Conservation (phyloP, 2,113 vertebrate species). For the Cettia cetti region DNA sequence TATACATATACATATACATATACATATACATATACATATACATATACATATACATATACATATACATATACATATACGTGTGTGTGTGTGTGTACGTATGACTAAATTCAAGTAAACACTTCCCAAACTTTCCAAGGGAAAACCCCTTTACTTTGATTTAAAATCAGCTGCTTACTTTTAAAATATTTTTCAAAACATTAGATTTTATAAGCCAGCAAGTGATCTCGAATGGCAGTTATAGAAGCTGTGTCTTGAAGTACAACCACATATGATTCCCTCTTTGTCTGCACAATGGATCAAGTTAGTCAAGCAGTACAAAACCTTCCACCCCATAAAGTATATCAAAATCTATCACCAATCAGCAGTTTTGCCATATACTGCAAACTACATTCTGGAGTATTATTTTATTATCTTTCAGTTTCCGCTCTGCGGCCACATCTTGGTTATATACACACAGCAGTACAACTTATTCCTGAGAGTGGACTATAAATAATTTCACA, state of each 20-base stretch:
- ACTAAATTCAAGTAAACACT: not conserved
- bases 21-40: not conserved
- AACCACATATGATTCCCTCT: not conserved
- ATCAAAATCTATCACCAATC: not conserved
- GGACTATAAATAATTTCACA: conserved; percentile 31
- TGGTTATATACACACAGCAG: not conserved
- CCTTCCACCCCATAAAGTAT: not conserved
- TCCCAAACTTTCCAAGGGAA: not conserved
- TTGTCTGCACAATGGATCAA: not conserved
- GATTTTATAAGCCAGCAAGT: not conserved
- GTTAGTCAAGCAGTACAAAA: not conserved
- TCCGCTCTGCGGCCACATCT: not conserved
- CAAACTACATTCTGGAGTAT: not conserved
- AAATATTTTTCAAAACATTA: not conserved
- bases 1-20: not conserved
- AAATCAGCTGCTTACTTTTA: not conserved
- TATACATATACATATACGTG: not conserved
- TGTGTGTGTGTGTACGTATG: not conserved
- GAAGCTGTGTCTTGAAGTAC: not conserved
- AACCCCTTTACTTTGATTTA: not conserved
- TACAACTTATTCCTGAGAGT: not conserved
- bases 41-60: not conserved
- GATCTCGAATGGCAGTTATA: not conserved
- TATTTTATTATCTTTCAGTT: not conserved
- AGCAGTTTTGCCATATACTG: conserved; percentile 7